phyloP scores from a whole-genome alignment of 35 echinoderm and acorn worm genomes.

The Holothuria glaberrima region DNA sequence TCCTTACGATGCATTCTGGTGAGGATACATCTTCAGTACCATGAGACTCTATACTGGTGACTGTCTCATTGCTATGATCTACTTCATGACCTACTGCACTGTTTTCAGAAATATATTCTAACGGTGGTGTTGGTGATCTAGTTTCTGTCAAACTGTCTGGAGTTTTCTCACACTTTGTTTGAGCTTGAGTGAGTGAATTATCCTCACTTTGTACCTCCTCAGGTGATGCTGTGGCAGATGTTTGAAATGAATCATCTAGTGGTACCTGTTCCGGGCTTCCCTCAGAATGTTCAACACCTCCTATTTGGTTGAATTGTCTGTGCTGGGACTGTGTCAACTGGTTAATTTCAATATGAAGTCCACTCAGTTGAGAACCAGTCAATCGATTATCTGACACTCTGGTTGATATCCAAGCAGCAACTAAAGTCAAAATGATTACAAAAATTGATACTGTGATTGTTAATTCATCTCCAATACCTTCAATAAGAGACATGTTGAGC shows the following conservation, averaged over 20 bases:
- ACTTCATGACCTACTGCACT: too few relatives aligned
- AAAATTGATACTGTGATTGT: conserved; percentile 73
- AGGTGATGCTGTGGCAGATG: background rate
- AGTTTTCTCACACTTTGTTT: background rate
- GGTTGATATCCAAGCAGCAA: conserved; percentile 92
- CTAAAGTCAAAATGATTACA: conserved; percentile 64
- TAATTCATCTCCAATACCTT: conserved; percentile 96
- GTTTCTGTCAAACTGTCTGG: background rate
- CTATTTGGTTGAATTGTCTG: background rate
- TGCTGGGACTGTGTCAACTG: background rate
- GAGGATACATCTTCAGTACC: too few relatives aligned
- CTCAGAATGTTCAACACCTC: too few relatives aligned
- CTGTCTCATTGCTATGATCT: too few relatives aligned
- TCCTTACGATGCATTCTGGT: too few relatives aligned
- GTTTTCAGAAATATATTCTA: background rate
- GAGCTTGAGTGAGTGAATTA: background rate
- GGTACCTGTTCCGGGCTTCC: background rate
- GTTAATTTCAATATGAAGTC: conserved; percentile 15
- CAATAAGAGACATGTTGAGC: conserved; percentile 84
- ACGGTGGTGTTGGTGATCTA: too few relatives aligned
- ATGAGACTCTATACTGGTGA: too few relatives aligned
- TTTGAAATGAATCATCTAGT: background rate
- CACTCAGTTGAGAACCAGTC: conserved; percentile 7
- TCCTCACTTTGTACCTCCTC: background rate
- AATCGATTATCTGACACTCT: conserved; percentile 64